Base-by-base conservation (phyloP, 2,113 vertebrate genomes). In the Sturnus vulgaris region DNA sequence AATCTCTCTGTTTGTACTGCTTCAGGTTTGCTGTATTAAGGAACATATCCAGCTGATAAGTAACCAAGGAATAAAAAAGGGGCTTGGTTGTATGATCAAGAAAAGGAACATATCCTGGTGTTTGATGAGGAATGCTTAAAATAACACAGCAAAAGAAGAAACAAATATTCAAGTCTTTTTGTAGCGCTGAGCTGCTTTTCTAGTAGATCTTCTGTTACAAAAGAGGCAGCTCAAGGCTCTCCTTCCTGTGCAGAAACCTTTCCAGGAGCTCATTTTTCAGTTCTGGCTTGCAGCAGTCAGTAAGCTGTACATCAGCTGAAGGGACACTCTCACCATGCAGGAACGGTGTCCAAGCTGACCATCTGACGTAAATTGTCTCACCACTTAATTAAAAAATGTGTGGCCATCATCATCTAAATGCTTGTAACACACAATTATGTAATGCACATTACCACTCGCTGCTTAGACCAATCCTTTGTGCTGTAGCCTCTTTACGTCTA, bases 401-500 rank as follows among this genome's bases (percentile, higher is more conserved):
- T 78, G 55, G 24, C 11, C 42, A 40, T 44, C n/a, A 39, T 11
- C 24, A 37, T 33, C 31, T 55, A 63, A 71, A 63, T 7, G 3
- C 23, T n/a, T 31, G 24, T 39, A 61, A 60, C 49, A 35, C 12
- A 33, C 24, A 27, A 27, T 31, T 33, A 50, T 33, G 19, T 37
- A 73, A 33, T 25, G 10, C 0, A 0, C 31, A 12, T 66, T 60
- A 35, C 21, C 27, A 25, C 49, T 56, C 13, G 3, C 30, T 28
- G 64, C 19, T 35, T 15, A 28, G 25, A 66, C 20, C 25, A 30
- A 21, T 55, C 30, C 35, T 83, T 81, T 24, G 5, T 44, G 20
- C 57, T 70, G 23, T 46, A 47, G 18, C 25, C 15, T 88, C 31
- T 35, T 90, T 39, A 59, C 5, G 30, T 18, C 25, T 91, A 9